phyloP scores from a whole-genome alignment of 2,888 invertebrate species.

The Eupeodes latifasciatus region DNA sequence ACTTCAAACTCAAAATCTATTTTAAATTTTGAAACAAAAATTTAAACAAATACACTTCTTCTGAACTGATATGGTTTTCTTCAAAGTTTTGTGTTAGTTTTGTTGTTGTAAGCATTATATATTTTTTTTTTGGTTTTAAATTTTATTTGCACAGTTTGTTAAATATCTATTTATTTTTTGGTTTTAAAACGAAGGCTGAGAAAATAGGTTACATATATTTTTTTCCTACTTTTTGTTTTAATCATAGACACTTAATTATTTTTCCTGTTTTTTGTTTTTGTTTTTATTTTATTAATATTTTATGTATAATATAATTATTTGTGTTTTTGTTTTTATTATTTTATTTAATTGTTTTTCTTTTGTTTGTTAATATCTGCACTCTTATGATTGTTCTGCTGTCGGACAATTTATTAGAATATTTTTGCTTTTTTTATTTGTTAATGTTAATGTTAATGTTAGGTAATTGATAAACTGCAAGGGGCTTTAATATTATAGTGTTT shows the following conservation, averaged over 20 bases:
- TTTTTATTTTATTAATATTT: constrained; percentile 39
- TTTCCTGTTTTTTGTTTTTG: constrained; percentile 51
- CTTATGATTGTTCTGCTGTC: constrained; percentile 76
- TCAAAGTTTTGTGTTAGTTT: constrained; percentile 30
- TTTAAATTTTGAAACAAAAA: not conserved
- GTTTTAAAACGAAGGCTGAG: constrained; percentile 58
- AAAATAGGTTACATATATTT: constrained; percentile 69
- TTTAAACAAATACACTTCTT: not conserved
- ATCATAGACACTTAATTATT: constrained; percentile 73
- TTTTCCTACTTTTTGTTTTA: constrained; percentile 50
- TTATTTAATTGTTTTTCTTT: constrained; percentile 26
- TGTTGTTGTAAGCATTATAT: constrained; percentile 39
- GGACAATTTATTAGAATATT: constrained; percentile 73
- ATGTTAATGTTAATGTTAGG: constrained; percentile 7
- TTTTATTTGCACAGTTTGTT: constrained; percentile 40
- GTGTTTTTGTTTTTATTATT: constrained; percentile 13
- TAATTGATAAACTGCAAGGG: constrained; percentile 58
- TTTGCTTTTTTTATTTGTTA: constrained; percentile 15
- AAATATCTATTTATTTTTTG: constrained; percentile 36
- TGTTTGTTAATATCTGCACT: constrained; percentile 72
- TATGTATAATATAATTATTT: constrained; percentile 43
- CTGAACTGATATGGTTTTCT: constrained; percentile 68
- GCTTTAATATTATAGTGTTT: constrained; percentile 37
- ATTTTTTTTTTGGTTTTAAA: not conserved
- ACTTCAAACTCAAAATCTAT: not conserved